A percentile compares a stretch with the other conserved stretches of the same genome.
Evolutionary conservation across 2,888 invertebrate genomes (phyloP).

Genomic region (Spodoptera exigua): DNA sequence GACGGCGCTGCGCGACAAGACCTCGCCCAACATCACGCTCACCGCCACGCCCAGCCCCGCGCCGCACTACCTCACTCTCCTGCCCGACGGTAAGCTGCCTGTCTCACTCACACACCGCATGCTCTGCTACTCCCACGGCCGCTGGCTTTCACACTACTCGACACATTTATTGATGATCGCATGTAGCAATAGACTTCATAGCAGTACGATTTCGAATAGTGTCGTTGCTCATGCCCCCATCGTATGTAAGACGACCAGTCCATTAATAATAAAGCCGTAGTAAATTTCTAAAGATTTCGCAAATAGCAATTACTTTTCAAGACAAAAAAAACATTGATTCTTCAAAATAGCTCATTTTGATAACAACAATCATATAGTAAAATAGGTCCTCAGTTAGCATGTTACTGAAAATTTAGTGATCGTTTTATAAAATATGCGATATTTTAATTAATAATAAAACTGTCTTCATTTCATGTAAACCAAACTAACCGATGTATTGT

Average conservation of each 20-base stretch:
- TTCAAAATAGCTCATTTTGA: no score
- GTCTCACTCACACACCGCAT: no score
- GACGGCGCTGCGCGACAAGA: constrained; percentile 75
- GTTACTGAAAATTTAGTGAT: constrained; percentile 17
- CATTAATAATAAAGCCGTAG: no score
- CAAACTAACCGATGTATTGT: constrained; percentile 71
- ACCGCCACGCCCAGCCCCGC: constrained; percentile 75
- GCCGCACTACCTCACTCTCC: constrained; percentile 82
- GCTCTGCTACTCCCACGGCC: not conserved
- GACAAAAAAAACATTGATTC: no score
- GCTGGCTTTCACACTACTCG: constrained; percentile 4
- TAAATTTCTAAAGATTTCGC: no score
- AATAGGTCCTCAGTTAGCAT: constrained; percentile 25
- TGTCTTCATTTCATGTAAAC: constrained; percentile 47
- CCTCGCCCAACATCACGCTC: constrained; percentile 75
- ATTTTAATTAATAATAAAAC: constrained; percentile 8
- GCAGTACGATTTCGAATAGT: no score
- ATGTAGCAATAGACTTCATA: no score
- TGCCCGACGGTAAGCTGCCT: constrained; percentile 75
- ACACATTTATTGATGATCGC: not conserved
- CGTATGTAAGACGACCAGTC: no score
- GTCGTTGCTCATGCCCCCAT: no score
- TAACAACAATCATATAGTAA: not conserved
- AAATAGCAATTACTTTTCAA: no score
- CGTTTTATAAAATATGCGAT: constrained; percentile 3